Base-by-base conservation (phyloP, 2,113 vertebrate genomes). In the Pandion haliaetus region DNA sequence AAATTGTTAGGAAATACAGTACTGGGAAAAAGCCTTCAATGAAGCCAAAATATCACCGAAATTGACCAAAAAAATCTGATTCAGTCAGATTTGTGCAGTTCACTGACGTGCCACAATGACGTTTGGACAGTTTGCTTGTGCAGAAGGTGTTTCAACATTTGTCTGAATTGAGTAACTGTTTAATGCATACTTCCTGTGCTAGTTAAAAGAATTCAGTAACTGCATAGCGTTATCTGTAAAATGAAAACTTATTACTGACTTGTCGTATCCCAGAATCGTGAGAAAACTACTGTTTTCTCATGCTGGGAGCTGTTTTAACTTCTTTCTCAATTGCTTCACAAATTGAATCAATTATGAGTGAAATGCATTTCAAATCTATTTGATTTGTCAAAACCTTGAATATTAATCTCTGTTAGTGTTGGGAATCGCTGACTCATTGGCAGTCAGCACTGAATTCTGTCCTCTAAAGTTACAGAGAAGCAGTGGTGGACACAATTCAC, bases 41-140 rank as follows among this genome's bases (percentile, higher is more conserved):
- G 23, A 79, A 5, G 5, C 6, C 20, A 17, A 34, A 67, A 31
- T 5, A 28, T 45, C 0, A 11, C 12, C 8, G 47, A 36, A 71
- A n/a, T 24, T 18, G 14, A 31, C 38, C 3, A 26, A 36, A 28
- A 47, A 63, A 23, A 5, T 8, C 2, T 25, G 1, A 5, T 5
- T 3, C 0, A 2, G 10, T 32, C 8, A 18, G 8, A 7, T 71
- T 4, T 1, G 5, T 38, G 32, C 34, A 17, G 3, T n/a, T 54
- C 16, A 10, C 10, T 14, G 44, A 17, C 0, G 0, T 17, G 45
- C 20, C 31, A 8, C 12, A 7, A 0, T 18, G 34, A 4, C 5
- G 6, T 23, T 20, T 65, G 58, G 59, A 32, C 71, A 45, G 23
- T 29, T 52, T 9, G 19, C n/a, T 73, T 54, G n/a, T 44, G 36